These are phyloP conservation scores for Pammene fasciana DNA, from an alignment of 2,888 invertebrate species.

Conservation along the genomic window DNA sequence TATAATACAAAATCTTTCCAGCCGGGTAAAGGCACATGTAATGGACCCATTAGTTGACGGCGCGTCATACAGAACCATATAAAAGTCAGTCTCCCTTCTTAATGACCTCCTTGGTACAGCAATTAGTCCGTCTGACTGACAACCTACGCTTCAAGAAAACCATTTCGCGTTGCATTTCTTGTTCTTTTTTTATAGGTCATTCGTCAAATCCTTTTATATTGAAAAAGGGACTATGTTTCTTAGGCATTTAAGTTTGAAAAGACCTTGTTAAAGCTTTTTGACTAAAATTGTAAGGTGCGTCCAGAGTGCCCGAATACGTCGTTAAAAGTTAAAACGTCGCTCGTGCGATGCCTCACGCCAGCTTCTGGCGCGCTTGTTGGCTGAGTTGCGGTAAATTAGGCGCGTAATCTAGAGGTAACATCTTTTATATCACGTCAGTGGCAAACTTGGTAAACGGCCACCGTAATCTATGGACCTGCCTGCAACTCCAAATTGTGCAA, in stretches of 20 bases:
- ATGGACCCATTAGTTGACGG: conserved; percentile 28
- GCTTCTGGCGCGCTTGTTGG: too few species aligned
- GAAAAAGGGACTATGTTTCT: conserved; percentile 6
- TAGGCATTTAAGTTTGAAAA: neutral
- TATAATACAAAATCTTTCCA: conserved; percentile 4
- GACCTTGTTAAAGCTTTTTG: neutral
- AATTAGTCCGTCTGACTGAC: conserved; percentile 36
- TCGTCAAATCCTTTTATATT: conserved; percentile 19
- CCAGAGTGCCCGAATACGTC: too few species aligned
- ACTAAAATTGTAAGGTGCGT: too few species aligned
- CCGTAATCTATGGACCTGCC: too few species aligned
- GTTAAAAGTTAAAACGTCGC: too few species aligned
- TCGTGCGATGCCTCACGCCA: too few species aligned
- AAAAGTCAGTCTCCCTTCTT: conserved; percentile 36
- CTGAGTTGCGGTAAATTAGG: too few species aligned
- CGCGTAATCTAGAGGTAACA: too few species aligned
- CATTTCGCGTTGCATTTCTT: conserved; percentile 36
- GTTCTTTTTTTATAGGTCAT: conserved; percentile 34
- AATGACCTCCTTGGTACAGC: conserved; percentile 31
- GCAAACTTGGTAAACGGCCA: too few species aligned
- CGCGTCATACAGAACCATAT: conserved; percentile 27
- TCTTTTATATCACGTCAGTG: too few species aligned
- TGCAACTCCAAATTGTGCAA: too few species aligned
- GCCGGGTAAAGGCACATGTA: conserved; percentile 23
- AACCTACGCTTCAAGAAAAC: conserved; percentile 32